A percentile compares a stretch with the other conserved stretches of the same genome.
Conservation (phyloP, 2,113 vertebrate species). For the Anser brachyrhynchus region DNA sequence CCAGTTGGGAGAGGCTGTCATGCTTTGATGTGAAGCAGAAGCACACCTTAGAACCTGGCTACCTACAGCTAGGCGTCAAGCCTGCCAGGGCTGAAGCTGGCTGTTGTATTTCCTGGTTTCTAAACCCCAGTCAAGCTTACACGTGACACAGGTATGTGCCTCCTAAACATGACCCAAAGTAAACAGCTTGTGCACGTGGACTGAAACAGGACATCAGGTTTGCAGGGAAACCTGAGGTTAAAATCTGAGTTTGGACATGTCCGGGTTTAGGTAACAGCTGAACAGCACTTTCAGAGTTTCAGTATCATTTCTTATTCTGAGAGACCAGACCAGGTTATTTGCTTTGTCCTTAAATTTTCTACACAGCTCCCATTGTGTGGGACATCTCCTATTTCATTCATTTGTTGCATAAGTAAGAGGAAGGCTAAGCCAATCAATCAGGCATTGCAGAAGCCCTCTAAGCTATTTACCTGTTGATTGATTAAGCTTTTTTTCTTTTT, state of each 20-base stretch:
- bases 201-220: neutral
- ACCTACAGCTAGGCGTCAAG: rapidly evolving
- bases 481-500: neutral
- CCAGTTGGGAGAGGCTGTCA: neutral
- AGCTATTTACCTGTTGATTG: neutral
- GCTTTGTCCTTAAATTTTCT: neutral
- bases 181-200: neutral
- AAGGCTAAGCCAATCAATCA: neutral
- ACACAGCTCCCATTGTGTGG: neutral
- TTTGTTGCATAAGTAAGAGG: neutral
- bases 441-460: neutral
- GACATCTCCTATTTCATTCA: neutral
- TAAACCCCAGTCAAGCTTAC: neutral
- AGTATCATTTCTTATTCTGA: neutral
- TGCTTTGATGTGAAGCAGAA: neutral
- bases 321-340: neutral
- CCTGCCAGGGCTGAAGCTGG: neutral
- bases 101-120: neutral
- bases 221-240: neutral
- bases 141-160: neutral
- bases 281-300: neutral
- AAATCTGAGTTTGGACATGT: neutral
- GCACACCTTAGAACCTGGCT: neutral
- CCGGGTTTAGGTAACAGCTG: neutral
- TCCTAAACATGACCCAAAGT: neutral